Conservation (phyloP, 2,888 invertebrate genomes). For the Drosophila falleni region DNA sequence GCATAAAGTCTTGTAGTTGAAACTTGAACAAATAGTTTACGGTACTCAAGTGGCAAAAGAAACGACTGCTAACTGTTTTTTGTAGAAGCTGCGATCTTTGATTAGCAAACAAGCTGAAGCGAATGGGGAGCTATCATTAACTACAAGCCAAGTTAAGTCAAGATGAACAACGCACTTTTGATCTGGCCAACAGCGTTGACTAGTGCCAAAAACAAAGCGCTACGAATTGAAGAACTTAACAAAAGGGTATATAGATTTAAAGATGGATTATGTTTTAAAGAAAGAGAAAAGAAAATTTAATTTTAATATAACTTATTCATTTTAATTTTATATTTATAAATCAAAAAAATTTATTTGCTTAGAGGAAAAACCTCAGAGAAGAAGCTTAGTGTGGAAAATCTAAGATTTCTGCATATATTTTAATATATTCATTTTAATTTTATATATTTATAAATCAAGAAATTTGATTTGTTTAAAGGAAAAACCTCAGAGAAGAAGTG, state of each 20-base stretch:
- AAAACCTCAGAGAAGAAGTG: neutral
- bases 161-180: slow-evolving; percentile 61
- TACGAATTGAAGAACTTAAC: neutral
- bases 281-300: neutral
- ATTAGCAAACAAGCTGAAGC: slow-evolving; percentile 74
- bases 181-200: slow-evolving; percentile 41
- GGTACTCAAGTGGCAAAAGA: slow-evolving; percentile 60
- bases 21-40: slow-evolving; percentile 78
- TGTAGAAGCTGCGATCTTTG: slow-evolving; percentile 70
- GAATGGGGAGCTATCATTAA: slow-evolving; percentile 65
- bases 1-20: slow-evolving; percentile 66
- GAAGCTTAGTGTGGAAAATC: neutral
- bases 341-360: no score
- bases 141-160: slow-evolving; percentile 46
- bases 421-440: no score
- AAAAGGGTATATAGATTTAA: neutral
- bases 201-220: slow-evolving; percentile 53
- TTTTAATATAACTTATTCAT: neutral
- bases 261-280: neutral
- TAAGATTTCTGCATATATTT: neutral
- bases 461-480: no score
- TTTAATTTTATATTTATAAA: neutral
- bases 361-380: no score
- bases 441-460: no score
- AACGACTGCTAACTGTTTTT: slow-evolving; percentile 75